Base-by-base conservation (phyloP, 2,113 vertebrate genomes). In the Bothrops jararaca region DNA sequence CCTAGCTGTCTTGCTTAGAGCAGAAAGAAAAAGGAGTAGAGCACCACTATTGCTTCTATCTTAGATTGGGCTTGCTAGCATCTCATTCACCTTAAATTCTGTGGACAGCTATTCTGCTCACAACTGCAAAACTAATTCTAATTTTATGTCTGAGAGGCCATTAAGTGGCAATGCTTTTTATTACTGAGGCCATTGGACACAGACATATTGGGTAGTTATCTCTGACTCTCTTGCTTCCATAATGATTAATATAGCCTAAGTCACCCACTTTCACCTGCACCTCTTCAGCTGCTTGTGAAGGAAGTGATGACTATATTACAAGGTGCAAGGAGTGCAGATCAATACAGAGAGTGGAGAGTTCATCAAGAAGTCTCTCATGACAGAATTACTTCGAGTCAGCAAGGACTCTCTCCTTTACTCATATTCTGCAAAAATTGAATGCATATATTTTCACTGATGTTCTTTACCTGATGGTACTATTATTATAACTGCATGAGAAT, bases 251-350 rank as follows among this genome's bases (percentile, higher is more conserved):
- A 86, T 64, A 48, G 56, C 34, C 88, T 57, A 24, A 74, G 69
- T 7, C 24, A 22, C 39, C 90, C 92, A 45, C 64, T 9, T 90
- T 95, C 85, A 60, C 45, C 93, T 0, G 20, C 15, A 20, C 24
- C 53, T 91, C 18, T 56, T 93, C 60, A 69, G 9, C 56, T 89
- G 69, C 85, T 86, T 86, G 89, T 26, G 80, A 86, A 20, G 56
- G 80, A 93, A 86, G 54, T 86, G 80, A 93, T 93, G 74, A 93
- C 89, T 93, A 64, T 93, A 93, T 90, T 64, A 90, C 56, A 86
- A 90, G 45, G 69, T 52, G 80, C 80, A 93, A 86, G 48, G 92
- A 50, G 89, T 64, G n/a, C 80, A 90, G 92, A 93, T 93, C 92
- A 93, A 93, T 91, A 86, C 74, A 60, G 89, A 93, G 56, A 18